Percentiles rank a stretch among this genome's conserved stretches.
Conservation (phyloP, 2,888 invertebrate genomes). For the Neoaliturus tenellus region DNA sequence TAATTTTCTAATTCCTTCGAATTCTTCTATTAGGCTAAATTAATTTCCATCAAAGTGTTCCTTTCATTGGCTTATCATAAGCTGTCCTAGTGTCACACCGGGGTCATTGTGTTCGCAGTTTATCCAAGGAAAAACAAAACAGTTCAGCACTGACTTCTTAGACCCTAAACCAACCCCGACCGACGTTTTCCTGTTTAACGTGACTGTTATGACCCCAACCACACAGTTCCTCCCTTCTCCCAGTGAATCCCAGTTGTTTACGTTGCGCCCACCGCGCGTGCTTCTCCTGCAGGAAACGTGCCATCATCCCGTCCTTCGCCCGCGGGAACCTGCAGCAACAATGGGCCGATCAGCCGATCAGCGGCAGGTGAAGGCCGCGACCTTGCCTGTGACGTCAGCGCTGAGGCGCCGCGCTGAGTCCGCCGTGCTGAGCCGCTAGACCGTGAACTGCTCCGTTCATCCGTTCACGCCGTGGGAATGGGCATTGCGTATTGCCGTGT, state of each 20-base stretch:
- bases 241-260: not conserved
- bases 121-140: no score
- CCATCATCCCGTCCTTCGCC: not conserved
- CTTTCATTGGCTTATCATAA: no score
- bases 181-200: no score
- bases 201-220: no score
- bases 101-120: no score
- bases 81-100: no score
- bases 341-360: not conserved
- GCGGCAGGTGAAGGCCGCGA: not conserved
- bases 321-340: not conserved
- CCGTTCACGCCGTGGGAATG: constrained; percentile 7
- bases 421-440: not conserved
- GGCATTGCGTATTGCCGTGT: not conserved
- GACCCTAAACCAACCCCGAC: no score
- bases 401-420: not conserved
- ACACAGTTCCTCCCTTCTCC: no score
- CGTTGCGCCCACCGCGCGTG: not conserved
- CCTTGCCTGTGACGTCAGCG: not conserved
- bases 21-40: no score
- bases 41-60: no score
- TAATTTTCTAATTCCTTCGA: no score
- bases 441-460: not conserved
- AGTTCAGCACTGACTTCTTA: no score
- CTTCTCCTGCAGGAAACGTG: not conserved